These are phyloP conservation scores for Dynastes grantii DNA, from an alignment of 2,888 invertebrate genomes.

Conservation along the genomic window DNA sequence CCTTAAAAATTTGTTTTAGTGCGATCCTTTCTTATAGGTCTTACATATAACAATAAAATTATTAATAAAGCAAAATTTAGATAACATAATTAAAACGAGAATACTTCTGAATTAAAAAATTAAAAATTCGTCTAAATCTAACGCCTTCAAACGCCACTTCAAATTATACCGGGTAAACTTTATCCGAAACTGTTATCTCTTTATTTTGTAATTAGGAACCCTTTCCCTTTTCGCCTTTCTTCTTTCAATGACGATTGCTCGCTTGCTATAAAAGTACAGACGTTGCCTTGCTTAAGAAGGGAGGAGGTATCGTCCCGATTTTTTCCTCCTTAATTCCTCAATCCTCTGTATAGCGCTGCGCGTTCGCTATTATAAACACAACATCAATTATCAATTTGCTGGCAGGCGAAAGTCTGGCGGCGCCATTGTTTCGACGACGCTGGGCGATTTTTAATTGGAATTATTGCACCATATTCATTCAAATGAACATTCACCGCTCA, in stretches of 20 bases:
- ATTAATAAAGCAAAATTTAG: too few relatives aligned
- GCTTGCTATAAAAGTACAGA: neutral
- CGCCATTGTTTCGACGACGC: conserved; percentile 69
- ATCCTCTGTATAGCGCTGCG: conserved; percentile 25
- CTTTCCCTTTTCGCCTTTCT: neutral
- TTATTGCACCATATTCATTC: conserved; percentile 71
- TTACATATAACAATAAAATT: too few relatives aligned
- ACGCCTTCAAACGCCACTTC: too few relatives aligned
- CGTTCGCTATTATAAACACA: conserved; percentile 69
- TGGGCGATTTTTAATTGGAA: conserved; percentile 71
- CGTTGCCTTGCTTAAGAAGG: neutral
- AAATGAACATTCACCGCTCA: conserved; percentile 58
- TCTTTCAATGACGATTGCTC: conserved; percentile 5
- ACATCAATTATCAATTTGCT: conserved; percentile 71
- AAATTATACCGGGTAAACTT: too few relatives aligned
- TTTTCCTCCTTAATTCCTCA: conserved; percentile 22
- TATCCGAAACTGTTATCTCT: conserved; percentile 1
- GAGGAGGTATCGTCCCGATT: conserved; percentile 37
- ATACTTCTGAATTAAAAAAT: too few relatives aligned
- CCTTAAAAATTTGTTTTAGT: too few relatives aligned
- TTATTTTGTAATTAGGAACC: conserved; percentile 31
- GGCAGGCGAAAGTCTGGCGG: conserved; percentile 64
- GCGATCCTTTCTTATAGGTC: too few relatives aligned
- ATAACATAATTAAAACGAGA: too few relatives aligned
- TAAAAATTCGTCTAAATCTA: too few relatives aligned